Evolutionary conservation across 2,888 invertebrate genomes (phyloP).

Genomic region (Alentia gelatinosa): DNA sequence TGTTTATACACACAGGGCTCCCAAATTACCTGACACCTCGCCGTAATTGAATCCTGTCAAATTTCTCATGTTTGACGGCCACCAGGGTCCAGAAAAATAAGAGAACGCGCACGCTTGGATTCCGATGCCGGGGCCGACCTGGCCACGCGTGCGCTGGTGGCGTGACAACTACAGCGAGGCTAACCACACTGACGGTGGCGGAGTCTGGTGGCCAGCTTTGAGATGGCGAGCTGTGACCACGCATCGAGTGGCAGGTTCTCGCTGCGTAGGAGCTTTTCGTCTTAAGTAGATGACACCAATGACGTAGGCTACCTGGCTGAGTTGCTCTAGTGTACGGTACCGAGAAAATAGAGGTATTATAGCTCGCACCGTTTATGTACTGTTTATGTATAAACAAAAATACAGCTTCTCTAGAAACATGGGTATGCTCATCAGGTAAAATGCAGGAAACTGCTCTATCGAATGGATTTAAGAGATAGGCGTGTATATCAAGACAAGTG

Average conservation of each 20-base stretch:
- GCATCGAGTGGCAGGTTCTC: not conserved
- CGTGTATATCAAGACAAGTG: no score
- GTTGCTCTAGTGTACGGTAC: not conserved
- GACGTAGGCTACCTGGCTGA: not conserved
- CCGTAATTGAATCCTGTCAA: slow-evolving; percentile 36
- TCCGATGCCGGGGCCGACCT: not conserved
- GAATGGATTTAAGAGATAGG: no score
- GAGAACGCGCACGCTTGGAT: not conserved
- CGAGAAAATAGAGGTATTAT: not conserved
- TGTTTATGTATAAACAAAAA: not conserved
- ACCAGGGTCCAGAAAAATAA: not conserved
- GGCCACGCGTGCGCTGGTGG: not conserved
- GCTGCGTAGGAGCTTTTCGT: not conserved
- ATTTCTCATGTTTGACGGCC: not conserved
- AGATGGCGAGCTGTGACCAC: not conserved
- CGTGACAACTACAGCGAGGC: not conserved
- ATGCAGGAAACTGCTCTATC: no score
- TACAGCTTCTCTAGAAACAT: no score
- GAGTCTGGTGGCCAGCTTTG: not conserved
- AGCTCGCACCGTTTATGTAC: not conserved
- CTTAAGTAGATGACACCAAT: not conserved
- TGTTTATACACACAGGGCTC: not conserved
- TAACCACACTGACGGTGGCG: not conserved
- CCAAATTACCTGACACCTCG: not conserved
- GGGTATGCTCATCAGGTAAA: no score